phyloP scores from a whole-genome alignment of 2,888 invertebrate genomes.

The Cryptophagus acutangulus region DNA sequence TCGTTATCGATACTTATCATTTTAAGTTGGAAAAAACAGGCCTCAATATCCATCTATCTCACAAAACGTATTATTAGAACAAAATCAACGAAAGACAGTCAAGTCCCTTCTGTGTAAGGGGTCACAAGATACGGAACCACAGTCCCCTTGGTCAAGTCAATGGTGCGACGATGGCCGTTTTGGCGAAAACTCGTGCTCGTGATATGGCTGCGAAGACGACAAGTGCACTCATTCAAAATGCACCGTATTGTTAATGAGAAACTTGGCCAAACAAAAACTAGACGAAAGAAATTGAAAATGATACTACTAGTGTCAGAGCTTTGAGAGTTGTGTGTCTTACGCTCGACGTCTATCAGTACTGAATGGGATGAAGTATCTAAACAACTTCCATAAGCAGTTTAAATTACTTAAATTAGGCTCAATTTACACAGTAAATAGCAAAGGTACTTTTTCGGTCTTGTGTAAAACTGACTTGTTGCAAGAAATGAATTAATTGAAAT shows the following conservation, averaged over 20 bases:
- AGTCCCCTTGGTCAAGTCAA: slow-evolving; percentile 8
- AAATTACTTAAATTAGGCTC: slow-evolving; percentile 41
- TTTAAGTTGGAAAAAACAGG: slow-evolving; percentile 46
- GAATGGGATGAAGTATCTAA: slow-evolving; percentile 26
- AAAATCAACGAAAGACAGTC: slow-evolving; percentile 7
- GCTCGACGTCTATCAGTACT: slow-evolving; percentile 17
- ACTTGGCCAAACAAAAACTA: neutral
- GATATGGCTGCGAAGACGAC: too few species aligned
- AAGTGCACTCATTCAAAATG: slow-evolving; percentile 8
- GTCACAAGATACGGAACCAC: slow-evolving; percentile 14
- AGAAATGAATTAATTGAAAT: slow-evolving; percentile 6
- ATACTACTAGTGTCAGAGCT: too few species aligned
- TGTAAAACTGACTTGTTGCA: too few species aligned
- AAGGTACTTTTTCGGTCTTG: slow-evolving; percentile 22
- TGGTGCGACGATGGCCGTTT: slow-evolving; percentile 35
- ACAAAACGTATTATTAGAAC: slow-evolving; percentile 23
- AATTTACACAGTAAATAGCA: slow-evolving; percentile 37
- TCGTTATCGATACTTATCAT: slow-evolving; percentile 71
- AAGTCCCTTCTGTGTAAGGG: slow-evolving; percentile 28
- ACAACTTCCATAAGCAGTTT: slow-evolving; percentile 33
- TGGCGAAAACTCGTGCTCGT: slow-evolving; percentile 36
- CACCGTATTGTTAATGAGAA: neutral
- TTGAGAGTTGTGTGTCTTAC: neutral
- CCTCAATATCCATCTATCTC: slow-evolving; percentile 49
- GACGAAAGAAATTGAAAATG: neutral